Base-by-base conservation (phyloP, 2,888 invertebrate genomes). In the Nebria brevicollis region DNA sequence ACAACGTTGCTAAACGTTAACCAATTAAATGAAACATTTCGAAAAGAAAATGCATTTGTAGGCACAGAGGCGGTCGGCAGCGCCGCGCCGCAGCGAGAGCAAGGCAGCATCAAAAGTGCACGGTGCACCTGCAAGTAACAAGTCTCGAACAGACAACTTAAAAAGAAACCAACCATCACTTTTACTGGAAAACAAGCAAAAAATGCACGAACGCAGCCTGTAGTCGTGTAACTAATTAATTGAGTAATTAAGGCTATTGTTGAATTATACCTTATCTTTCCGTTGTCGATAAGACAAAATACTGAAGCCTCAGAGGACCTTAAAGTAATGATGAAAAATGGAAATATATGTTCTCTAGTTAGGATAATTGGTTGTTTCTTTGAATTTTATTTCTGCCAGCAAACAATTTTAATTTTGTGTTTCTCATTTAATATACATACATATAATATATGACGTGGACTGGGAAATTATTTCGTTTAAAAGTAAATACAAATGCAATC, bases 201-300 rank as follows among this genome's bases (percentile, higher is more conserved):
- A 70, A 70, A 70, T 26, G 70, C 13, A 66, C 70, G 34, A 70
- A 26, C 70, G 70, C 70, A 70, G 25, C 70, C 70, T 70, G 70
- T 70, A 70, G 20, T 20, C 70, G 73, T 79, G 79, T 79, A 54
- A 66, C 79, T 79, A 79, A 79, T 79, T 79, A 79, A 79, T 79
- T 79, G 73, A 79, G 79, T 79, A 79, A 79, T 79, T 79, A 79
- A 66, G 66, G 42, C 73, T 72, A 78, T 78, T 72, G 78, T 73
- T 20, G 78, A 77, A 77, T 41, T 73, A 73, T 73, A 42, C 8
- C 41, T 73, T 73, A 73, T 41, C 73, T 54, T 7, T 54, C 54
- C n/a, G 20, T 68, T 68, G 20, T 68, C 26, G 68, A 68, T 68
- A 68, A 68, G 66, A 66, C 34, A 34, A 34, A 34, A 34, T 13